These are phyloP conservation scores for Ceratitis capitata DNA, from an alignment of 1,140 invertebrate species.

Conservation along the genomic window DNA sequence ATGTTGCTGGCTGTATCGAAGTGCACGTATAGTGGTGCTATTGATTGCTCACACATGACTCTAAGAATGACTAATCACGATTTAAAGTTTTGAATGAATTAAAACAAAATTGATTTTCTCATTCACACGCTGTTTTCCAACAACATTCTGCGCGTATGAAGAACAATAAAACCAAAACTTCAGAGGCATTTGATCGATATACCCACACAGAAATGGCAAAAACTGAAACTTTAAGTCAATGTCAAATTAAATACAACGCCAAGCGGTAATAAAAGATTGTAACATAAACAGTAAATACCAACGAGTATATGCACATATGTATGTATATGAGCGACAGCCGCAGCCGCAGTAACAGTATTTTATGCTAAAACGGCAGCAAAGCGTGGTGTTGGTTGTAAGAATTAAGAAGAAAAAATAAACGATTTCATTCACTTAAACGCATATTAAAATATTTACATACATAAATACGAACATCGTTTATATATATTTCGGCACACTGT, in stretches of 20 bases:
- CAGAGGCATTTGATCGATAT: constrained; percentile 2
- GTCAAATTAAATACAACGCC: background rate
- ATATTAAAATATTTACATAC: background rate
- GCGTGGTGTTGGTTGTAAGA: background rate
- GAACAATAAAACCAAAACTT: background rate
- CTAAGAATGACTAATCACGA: background rate
- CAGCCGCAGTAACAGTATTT: no score
- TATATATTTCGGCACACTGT: background rate
- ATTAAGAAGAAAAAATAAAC: background rate
- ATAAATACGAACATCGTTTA: background rate
- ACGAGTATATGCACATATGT: no score
- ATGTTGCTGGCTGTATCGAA: no score
- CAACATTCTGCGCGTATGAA: background rate
- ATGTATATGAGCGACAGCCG: background rate
- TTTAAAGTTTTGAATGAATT: background rate
- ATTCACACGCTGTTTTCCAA: background rate
- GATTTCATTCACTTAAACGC: background rate
- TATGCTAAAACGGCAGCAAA: background rate
- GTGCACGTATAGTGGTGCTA: no score
- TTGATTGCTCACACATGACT: no score
- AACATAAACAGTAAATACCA: no score
- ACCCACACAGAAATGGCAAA: constrained; percentile 22
- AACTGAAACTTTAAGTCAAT: constrained; percentile 31
- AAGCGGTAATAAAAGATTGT: background rate
- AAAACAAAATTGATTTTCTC: background rate